phyloP scores from a whole-genome alignment of 2,888 invertebrate species.

The Harpalus rufipes region DNA sequence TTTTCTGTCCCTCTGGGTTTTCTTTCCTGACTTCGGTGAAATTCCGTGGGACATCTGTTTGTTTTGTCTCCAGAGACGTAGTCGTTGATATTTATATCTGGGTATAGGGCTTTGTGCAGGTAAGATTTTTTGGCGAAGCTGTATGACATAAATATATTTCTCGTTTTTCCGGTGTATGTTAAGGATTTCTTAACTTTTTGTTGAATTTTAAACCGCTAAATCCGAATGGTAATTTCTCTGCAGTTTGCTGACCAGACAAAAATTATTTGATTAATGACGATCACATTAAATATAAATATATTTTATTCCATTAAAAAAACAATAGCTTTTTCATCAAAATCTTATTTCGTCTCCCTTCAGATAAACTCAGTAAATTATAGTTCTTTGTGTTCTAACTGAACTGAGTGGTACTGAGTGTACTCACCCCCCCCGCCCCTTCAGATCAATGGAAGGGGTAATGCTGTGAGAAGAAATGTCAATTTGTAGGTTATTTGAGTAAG shows the following conservation, averaged over 20 bases:
- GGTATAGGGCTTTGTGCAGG: constrained; percentile 30
- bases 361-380: too few relatives aligned
- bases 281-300: neutral
- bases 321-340: neutral
- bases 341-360: too few relatives aligned
- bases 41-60: constrained; percentile 32
- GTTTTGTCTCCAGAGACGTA: constrained; percentile 49
- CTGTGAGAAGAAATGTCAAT: too few relatives aligned
- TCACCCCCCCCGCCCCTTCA: too few relatives aligned
- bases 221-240: neutral
- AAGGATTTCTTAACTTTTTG: constrained; percentile 14
- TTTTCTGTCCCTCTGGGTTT: constrained; percentile 19
- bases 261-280: constrained; percentile 15
- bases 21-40: constrained; percentile 35
- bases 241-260: constrained; percentile 11
- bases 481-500: too few relatives aligned
- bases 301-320: neutral
- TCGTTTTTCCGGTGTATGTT: constrained; percentile 27
- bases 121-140: constrained; percentile 36
- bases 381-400: too few relatives aligned
- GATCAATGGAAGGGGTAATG: too few relatives aligned
- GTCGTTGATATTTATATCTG: constrained; percentile 57
- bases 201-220: neutral
- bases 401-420: too few relatives aligned
- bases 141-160: constrained; percentile 38